phyloP scores from a whole-genome alignment of 2,113 vertebrate genomes.

The Xerus inauris region DNA sequence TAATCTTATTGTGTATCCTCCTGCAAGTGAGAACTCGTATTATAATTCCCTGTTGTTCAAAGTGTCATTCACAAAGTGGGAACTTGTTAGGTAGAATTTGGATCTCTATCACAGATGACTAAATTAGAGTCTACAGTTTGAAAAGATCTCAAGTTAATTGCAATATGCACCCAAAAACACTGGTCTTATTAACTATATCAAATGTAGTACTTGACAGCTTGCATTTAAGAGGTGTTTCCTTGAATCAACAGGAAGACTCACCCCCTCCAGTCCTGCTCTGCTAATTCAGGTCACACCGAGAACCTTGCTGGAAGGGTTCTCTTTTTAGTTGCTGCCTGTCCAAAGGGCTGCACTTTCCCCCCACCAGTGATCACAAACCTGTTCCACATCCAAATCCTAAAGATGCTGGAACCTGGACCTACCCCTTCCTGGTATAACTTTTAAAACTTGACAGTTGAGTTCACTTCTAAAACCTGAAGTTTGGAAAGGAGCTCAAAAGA shows the following conservation, averaged over 20 bases:
- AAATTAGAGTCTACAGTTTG: neutral
- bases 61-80: neutral
- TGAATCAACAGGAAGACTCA: neutral
- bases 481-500: neutral
- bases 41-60: neutral
- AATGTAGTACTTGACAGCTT: neutral
- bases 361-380: neutral
- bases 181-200: neutral
- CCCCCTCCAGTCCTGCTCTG: neutral
- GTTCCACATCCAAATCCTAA: neutral
- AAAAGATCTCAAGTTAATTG: neutral
- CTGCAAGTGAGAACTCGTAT: neutral
- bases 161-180: neutral
- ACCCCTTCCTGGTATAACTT: neutral
- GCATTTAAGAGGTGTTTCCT: no score
- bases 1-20: neutral
- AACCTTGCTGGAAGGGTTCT: neutral
- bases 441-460: neutral
- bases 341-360: neutral
- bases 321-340: neutral
- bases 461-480: neutral
- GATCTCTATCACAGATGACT: neutral
- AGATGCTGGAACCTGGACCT: neutral
- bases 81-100: neutral
- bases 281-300: neutral